Base-by-base conservation (phyloP, 2,888 invertebrate genomes). In the Tachina fera region DNA sequence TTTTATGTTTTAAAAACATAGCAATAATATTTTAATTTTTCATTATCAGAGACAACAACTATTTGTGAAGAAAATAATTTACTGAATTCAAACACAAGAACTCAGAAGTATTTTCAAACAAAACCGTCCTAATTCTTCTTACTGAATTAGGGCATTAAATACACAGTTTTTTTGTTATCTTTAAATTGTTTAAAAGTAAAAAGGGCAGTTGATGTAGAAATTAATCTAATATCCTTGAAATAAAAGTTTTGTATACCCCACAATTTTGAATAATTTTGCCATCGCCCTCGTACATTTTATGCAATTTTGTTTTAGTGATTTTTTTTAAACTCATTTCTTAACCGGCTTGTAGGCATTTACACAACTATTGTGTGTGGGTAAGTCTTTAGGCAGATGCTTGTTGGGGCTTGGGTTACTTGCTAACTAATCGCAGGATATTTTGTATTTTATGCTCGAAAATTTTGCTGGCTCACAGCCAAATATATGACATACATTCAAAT, bases 391-490 rank as follows among this genome's bases (percentile, higher is more conserved):
- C 82, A 80, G 79, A 80, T 75, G 80, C 76, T 80, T 84, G 78
- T 74, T 82, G 71, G 82, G 77, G 85, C 79, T 76, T 85, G 79
- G 76, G 79, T 87, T 82, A 84, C 81, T 81, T 84, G 84, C 80
- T 81, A 83, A 87, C 86, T 88, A 88, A 88, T 88, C 87, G 85
- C 85, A 87, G 87, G 87, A 87, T 87, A 87, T 87, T 88, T 86
- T 87, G 84, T 84, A 87, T 87, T 87, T 86, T 83, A 87, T 88
- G 84, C 87, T 87, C 76, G 85, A 87, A 88, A 87, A 88, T 88
- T 87, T 87, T 84, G 84, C 86, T 88, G 88, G 88, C 88, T 80
- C 72, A 81, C 71, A 81, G 88, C 88, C 88, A 88, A 88, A 83
- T 88, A 86, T 83, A 83, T 86, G 86, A 76, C 86, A 86, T 72